Conservation (phyloP, 1,140 invertebrate species). For the Pygmarrhopalites habei region DNA sequence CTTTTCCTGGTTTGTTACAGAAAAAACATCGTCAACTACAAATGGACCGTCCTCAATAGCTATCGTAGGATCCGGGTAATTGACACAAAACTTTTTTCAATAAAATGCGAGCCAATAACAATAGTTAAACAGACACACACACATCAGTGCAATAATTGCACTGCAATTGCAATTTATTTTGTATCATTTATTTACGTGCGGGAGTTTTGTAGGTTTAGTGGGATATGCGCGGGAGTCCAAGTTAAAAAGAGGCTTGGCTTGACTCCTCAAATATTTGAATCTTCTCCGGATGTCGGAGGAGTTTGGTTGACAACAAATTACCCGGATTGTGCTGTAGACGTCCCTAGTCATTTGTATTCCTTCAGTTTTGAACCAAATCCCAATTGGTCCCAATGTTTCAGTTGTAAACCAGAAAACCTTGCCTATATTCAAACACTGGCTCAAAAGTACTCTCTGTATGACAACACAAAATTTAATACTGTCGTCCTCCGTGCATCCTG, state of each 20-base stretch:
- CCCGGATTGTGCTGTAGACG: conserved; percentile 30
- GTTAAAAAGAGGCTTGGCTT: conserved; percentile 22
- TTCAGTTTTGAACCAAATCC: conserved; percentile 34
- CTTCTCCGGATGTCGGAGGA: conserved; percentile 25
- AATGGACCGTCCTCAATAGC: too few relatives aligned
- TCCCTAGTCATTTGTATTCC: conserved; percentile 24
- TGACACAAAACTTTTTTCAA: too few relatives aligned
- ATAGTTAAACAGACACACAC: too few relatives aligned
- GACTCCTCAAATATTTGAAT: conserved; percentile 11
- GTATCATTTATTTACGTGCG: too few relatives aligned
- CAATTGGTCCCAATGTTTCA: conserved; percentile 23
- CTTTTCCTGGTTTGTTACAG: too few relatives aligned
- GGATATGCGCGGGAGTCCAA: conserved; percentile 27
- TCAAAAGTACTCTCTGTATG: conserved; percentile 23
- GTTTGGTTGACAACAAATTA: conserved; percentile 30
- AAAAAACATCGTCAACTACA: too few relatives aligned
- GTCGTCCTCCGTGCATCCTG: too few relatives aligned
- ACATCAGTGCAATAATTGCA: too few relatives aligned
- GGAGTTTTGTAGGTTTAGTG: conserved; percentile 32
- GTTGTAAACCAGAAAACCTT: conserved; percentile 24
- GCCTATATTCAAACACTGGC: conserved; percentile 18
- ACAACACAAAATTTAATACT: conserved; percentile 12
- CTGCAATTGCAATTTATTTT: too few relatives aligned
- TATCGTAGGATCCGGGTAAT: too few relatives aligned
- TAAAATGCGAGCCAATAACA: too few relatives aligned